Conservation (phyloP, 1,140 invertebrate species). For the Drusus annulatus region DNA sequence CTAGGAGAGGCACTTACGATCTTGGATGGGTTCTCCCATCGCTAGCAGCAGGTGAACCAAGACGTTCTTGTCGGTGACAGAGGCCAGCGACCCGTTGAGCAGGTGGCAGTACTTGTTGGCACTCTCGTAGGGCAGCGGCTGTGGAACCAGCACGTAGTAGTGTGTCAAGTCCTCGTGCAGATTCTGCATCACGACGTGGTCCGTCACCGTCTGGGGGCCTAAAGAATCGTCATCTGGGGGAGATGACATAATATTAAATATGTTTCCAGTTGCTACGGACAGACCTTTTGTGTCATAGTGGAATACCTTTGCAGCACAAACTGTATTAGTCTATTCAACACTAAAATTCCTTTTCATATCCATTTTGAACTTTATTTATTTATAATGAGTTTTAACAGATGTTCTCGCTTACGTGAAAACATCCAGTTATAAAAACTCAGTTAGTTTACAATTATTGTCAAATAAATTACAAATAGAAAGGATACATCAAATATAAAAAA, state of each 20-base stretch:
- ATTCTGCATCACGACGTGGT: not conserved
- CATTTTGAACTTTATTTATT: no score
- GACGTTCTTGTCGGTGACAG: conserved; percentile 22
- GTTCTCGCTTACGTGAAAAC: no score
- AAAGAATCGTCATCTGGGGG: not conserved
- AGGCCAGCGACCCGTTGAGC: conserved; percentile 17
- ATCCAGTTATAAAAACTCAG: no score
- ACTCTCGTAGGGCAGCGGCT: not conserved
- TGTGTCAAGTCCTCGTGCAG: not conserved
- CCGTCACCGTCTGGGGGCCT: not conserved
- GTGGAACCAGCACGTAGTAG: not conserved
- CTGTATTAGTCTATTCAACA: no score
- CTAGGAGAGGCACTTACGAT: conserved; percentile 17
- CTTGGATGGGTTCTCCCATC: conserved; percentile 37
- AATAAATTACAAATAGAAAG: no score
- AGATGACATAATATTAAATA: not conserved
- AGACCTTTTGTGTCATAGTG: no score
- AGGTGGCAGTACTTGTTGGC: conserved; percentile 1
- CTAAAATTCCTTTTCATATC: no score
- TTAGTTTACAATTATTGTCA: no score
- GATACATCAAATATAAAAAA: no score
- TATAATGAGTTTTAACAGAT: no score
- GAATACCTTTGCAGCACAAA: no score
- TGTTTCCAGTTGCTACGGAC: no score
- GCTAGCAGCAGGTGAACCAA: conserved; percentile 10